Evolutionary conservation across 2,113 vertebrate species (phyloP).

Genomic region (Beaufortia kweichowensis): DNA sequence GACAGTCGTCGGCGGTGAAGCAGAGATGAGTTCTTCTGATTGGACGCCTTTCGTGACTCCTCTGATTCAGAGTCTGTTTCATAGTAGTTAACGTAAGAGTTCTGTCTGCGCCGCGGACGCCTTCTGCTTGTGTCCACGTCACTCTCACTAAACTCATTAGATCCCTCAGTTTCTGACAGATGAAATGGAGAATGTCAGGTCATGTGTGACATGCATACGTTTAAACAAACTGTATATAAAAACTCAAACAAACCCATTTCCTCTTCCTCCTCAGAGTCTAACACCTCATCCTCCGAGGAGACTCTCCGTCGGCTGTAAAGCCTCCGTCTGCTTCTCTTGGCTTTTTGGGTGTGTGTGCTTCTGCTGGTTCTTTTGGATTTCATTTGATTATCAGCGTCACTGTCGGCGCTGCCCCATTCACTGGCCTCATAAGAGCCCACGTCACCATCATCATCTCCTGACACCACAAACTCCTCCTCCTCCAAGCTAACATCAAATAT

Average conservation of each 20-base stretch:
- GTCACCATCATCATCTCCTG: constrained; percentile 84
- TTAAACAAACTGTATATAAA: neutral
- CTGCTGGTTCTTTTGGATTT: constrained; percentile 27
- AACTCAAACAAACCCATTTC: constrained; percentile 65
- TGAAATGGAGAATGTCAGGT: neutral
- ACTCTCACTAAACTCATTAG: constrained; percentile 85
- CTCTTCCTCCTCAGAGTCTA: constrained; percentile 70
- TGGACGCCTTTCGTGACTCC: constrained; percentile 77
- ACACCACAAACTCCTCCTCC: constrained; percentile 86
- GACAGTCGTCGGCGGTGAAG: constrained; percentile 83
- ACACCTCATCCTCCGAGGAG: constrained; percentile 71
- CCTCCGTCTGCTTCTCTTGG: constrained; percentile 73
- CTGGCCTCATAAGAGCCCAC: constrained; percentile 80
- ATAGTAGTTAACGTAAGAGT: constrained; percentile 92
- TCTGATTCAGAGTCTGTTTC: constrained; percentile 97
- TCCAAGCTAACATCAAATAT: constrained; percentile 76
- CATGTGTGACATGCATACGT: neutral
- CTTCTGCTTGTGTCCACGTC: constrained; percentile 85
- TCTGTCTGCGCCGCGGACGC: constrained; percentile 87
- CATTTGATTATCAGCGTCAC: constrained; percentile 71
- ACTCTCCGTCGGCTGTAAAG: constrained; percentile 77
- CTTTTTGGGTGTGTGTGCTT: constrained; percentile 70
- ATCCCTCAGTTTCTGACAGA: constrained; percentile 80
- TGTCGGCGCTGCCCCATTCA: constrained; percentile 77
- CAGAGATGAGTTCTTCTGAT: constrained; percentile 70